Evolutionary conservation across 2,797 vertebrate genomes (phyloP).

Genomic region (Craterocephalus amniculus): DNA sequence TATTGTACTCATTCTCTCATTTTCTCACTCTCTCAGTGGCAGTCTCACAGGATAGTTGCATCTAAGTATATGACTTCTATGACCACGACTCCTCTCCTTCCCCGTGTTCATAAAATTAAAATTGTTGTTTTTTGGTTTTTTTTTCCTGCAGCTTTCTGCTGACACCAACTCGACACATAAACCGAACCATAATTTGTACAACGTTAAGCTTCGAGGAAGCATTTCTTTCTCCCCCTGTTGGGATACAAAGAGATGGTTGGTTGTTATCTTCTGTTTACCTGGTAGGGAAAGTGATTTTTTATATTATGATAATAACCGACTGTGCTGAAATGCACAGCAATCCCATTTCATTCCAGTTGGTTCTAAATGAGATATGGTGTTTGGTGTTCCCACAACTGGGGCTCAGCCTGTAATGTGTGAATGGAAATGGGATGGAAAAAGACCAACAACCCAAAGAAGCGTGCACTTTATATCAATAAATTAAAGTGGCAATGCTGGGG

Average conservation of each 20-base stretch:
- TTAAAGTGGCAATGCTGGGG: constrained; percentile 8
- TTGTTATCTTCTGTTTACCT: constrained; percentile 83
- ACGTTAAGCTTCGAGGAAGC: constrained; percentile 75
- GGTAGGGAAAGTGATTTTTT: constrained; percentile 69
- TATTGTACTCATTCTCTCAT: constrained; percentile 28
- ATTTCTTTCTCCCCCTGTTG: constrained; percentile 61
- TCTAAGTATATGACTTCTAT: constrained; percentile 51
- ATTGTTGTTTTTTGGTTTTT: constrained; percentile 66
- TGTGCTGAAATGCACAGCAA: constrained; percentile 66
- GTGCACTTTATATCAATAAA: constrained; percentile 10
- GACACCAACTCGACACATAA: constrained; percentile 76
- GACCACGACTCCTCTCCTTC: constrained; percentile 61
- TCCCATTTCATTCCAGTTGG: constrained; percentile 55
- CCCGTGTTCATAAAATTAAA: constrained; percentile 75
- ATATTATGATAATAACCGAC: constrained; percentile 74
- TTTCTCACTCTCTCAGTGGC: constrained; percentile 22
- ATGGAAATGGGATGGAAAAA: constrained; percentile 28
- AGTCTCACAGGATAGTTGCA: constrained; percentile 48
- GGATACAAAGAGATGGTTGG: constrained; percentile 56
- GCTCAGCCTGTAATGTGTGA: constrained; percentile 25
- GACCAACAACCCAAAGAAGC: constrained; percentile 30
- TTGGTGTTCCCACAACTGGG: constrained; percentile 42
- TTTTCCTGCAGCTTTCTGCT: constrained; percentile 67
- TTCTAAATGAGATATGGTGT: constrained; percentile 44
- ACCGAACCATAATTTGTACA: constrained; percentile 83